These are phyloP conservation scores for Typhlomys cinereus DNA, from an alignment of 2,113 vertebrate species.

Conservation along the genomic window DNA sequence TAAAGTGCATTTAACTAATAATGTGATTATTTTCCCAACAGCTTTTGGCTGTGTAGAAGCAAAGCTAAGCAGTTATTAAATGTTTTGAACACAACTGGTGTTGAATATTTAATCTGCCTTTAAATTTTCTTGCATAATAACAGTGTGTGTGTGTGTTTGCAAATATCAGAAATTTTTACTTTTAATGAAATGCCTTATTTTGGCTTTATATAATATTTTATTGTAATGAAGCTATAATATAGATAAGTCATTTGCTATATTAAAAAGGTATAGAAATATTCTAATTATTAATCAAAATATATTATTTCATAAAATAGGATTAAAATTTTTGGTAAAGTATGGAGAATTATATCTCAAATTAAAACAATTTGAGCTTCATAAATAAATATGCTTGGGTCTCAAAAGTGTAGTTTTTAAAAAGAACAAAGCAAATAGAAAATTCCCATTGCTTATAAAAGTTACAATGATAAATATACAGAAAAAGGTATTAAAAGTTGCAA, in stretches of 20 bases:
- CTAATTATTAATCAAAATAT: background rate
- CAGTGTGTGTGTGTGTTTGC: background rate
- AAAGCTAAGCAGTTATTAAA: background rate
- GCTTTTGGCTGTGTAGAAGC: conserved; percentile 31
- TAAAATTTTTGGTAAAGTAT: background rate
- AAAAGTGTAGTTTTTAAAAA: background rate
- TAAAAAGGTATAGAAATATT: background rate
- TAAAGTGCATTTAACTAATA: conserved; percentile 71
- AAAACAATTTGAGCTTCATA: background rate
- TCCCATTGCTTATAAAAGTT: background rate
- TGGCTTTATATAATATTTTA: background rate
- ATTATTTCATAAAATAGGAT: background rate
- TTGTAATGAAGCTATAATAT: background rate
- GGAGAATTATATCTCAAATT: conserved; percentile 23
- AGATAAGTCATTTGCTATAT: background rate
- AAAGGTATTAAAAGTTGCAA: no score
- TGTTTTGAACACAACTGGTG: background rate
- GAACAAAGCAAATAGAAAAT: background rate
- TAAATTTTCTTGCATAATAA: background rate
- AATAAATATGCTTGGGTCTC: background rate
- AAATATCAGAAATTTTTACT: no score
- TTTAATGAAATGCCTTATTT: background rate
- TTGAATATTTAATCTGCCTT: background rate
- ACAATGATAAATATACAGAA: no score
- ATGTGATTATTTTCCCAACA: conserved; percentile 73